Evolutionary conservation across 2,888 invertebrate genomes (phyloP).

Genomic region (Drosophila limbata): DNA sequence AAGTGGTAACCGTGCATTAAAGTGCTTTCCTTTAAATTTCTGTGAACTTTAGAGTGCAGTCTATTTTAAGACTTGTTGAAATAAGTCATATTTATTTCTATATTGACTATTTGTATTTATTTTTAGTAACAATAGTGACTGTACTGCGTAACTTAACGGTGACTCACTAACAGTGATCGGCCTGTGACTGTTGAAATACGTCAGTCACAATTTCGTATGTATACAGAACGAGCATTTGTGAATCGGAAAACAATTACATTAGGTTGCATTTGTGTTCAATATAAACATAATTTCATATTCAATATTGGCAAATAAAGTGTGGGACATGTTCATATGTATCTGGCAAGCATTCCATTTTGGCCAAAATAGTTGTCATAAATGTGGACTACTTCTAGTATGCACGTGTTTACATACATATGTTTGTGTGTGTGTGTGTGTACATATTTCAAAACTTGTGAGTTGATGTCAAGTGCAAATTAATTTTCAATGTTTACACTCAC

Average conservation of each 20-base stretch:
- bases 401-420: not conserved
- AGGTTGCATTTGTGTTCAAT: constrained; percentile 6
- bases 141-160: not conserved
- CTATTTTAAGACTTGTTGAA: too few species aligned
- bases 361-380: constrained; percentile 28
- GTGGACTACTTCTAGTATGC: constrained; percentile 3
- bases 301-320: constrained; percentile 23
- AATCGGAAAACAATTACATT: constrained; percentile 1
- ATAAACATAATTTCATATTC: constrained; percentile 26
- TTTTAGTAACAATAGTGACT: too few species aligned
- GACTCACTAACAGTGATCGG: not conserved
- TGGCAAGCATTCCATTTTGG: constrained; percentile 36
- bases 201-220: not conserved
- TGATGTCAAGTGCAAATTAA: constrained; percentile 15
- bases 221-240: constrained; percentile 3
- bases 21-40: too few species aligned
- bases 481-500: constrained; percentile 34
- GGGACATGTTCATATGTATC: constrained; percentile 8
- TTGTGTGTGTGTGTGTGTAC: not conserved
- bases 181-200: not conserved
- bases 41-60: too few species aligned
- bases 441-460: constrained; percentile 22
- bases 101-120: not conserved
- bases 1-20: too few species aligned
- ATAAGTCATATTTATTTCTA: too few species aligned